Evolutionary conservation across 2,888 invertebrate species (phyloP).

Genomic region (Strigamia transsilvanica): DNA sequence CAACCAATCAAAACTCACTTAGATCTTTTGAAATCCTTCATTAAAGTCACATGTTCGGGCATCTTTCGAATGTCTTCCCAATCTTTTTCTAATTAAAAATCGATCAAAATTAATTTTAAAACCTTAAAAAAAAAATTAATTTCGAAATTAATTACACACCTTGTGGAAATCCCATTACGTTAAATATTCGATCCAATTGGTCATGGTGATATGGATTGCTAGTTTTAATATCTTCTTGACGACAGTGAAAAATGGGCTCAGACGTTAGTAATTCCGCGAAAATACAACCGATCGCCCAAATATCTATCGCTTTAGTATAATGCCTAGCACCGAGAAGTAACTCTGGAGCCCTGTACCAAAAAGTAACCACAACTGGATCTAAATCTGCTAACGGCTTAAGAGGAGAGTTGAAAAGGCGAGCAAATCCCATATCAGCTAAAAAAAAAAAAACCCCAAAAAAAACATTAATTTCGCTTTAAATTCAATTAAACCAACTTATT

Average conservation of each 20-base stretch:
- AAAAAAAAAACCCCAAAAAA: too few species aligned
- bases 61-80: constrained; percentile 99
- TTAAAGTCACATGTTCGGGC: constrained; percentile 96
- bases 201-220: constrained; percentile 99
- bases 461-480: background rate
- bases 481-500: constrained; percentile 37
- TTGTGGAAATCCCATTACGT: constrained; percentile 98
- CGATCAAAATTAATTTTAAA: background rate
- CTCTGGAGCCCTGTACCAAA: constrained; percentile 99
- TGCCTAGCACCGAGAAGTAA: constrained; percentile 91
- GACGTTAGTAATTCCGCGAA: constrained; percentile 98
- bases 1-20: constrained; percentile 71
- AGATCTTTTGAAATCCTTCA: constrained; percentile 94
- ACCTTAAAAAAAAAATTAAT: too few species aligned
- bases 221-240: constrained; percentile 99
- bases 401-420: constrained; percentile 96
- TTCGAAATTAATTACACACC: constrained; percentile 59
- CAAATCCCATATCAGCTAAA: constrained; percentile 97
- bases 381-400: constrained; percentile 96
- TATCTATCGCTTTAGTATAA: constrained; percentile 98
- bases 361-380: constrained; percentile 99
- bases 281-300: constrained; percentile 99
- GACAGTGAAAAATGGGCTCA: constrained; percentile 98
- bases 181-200: constrained; percentile 97
- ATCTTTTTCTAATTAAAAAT: constrained; percentile 77